Conservation (phyloP, 2,113 vertebrate genomes). For the Globicephala melas region DNA sequence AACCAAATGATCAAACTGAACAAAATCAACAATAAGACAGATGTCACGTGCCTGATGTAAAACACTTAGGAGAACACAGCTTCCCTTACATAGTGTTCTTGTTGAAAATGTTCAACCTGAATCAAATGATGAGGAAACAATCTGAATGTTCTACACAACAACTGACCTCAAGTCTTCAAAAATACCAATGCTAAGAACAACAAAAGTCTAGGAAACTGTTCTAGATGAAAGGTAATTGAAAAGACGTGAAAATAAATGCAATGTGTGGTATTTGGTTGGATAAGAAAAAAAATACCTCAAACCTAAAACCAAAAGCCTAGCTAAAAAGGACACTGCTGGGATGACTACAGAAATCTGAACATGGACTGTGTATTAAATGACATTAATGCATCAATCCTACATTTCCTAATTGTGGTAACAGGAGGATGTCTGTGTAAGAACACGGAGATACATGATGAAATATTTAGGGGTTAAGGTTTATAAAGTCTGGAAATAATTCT, state of each 20-base stretch:
- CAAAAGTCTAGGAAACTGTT: background rate
- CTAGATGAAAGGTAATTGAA: slow-evolving; percentile 4
- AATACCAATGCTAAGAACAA: background rate
- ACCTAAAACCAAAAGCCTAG: background rate
- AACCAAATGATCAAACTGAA: background rate
- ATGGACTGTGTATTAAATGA: background rate
- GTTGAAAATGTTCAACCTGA: background rate
- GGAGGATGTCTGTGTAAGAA: background rate
- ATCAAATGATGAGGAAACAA: background rate
- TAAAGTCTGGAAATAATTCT: slow-evolving; percentile 6
- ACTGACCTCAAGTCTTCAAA: background rate
- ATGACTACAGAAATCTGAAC: background rate
- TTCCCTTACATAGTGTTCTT: background rate
- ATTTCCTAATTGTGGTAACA: background rate
- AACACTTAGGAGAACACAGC: background rate
- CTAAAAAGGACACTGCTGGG: background rate
- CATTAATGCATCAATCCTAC: too few species aligned
- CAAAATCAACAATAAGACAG: background rate
- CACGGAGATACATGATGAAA: background rate
- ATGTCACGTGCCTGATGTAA: background rate
- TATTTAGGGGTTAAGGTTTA: background rate
- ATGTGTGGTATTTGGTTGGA: background rate
- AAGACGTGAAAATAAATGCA: background rate
- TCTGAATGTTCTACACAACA: background rate
- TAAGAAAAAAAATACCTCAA: background rate